phyloP scores from a whole-genome alignment of 2,888 invertebrate species.

The Leptopilina drosophilae region DNA sequence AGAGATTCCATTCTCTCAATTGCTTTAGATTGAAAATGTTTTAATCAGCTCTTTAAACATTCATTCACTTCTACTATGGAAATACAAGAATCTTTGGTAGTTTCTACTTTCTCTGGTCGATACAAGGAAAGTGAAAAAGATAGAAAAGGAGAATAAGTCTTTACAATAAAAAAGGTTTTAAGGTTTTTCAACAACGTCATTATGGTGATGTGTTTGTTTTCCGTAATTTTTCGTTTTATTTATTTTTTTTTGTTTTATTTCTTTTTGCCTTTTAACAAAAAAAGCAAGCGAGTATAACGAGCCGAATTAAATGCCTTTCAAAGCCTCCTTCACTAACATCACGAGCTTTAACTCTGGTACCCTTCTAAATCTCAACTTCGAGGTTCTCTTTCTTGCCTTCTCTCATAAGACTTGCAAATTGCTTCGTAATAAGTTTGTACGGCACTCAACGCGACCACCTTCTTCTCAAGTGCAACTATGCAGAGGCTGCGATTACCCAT shows the following conservation, averaged over 20 bases:
- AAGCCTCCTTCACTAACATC: constrained; percentile 47
- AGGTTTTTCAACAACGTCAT: neutral
- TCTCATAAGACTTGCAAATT: constrained; percentile 67
- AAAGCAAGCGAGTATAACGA: constrained; percentile 32
- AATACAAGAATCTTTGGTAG: constrained; percentile 12
- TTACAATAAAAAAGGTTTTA: neutral
- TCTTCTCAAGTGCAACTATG: constrained; percentile 33
- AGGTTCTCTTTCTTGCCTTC: constrained; percentile 45
- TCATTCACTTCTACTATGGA: neutral
- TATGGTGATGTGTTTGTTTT: constrained; percentile 1
- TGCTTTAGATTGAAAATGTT: constrained; percentile 7
- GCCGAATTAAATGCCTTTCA: constrained; percentile 60
- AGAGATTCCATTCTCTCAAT: neutral
- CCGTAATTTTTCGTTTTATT: neutral
- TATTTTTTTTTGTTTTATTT: neutral
- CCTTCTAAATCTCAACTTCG: constrained; percentile 39
- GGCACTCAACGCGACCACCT: constrained; percentile 50
- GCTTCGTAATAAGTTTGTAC: constrained; percentile 65
- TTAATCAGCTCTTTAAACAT: neutral
- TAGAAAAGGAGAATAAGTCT: neutral
- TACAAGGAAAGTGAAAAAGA: neutral
- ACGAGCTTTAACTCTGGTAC: constrained; percentile 42
- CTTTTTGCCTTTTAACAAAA: constrained; percentile 3
- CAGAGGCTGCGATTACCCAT: constrained; percentile 14
- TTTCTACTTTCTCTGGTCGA: constrained; percentile 16